Percentiles rank a stretch among this genome's conserved stretches.
Evolutionary conservation across 2,888 invertebrate genomes (phyloP).

Genomic region (Ganaspis brasiliensis): DNA sequence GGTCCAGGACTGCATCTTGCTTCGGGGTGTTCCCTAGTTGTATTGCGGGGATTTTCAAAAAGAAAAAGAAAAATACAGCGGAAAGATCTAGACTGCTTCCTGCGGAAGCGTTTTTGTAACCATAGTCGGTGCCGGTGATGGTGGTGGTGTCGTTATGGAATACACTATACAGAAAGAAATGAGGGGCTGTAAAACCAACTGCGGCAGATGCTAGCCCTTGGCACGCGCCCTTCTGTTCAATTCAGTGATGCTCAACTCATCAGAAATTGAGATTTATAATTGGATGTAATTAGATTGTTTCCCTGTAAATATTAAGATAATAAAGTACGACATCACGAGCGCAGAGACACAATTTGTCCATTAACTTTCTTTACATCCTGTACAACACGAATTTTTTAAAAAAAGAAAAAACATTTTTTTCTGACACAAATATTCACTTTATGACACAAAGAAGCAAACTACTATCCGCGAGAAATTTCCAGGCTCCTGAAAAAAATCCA

Average conservation of each 20-base stretch:
- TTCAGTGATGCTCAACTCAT: slow-evolving; percentile 70
- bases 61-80: slow-evolving; percentile 38
- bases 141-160: slow-evolving; percentile 63
- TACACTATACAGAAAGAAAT: slow-evolving; percentile 67
- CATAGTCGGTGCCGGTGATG: slow-evolving; percentile 59
- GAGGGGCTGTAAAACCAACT: slow-evolving; percentile 75
- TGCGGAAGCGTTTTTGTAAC: slow-evolving; percentile 79
- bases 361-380: no score
- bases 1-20: slow-evolving; percentile 7
- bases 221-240: slow-evolving; percentile 76
- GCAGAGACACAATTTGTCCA: no score
- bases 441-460: no score
- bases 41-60: slow-evolving; percentile 36
- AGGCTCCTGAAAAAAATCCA: no score
- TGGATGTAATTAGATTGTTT: no score
- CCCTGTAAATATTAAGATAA: no score
- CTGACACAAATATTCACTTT: no score
- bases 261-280: slow-evolving; percentile 6
- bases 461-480: no score
- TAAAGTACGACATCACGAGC: no score
- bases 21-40: background rate
- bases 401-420: no score
- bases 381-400: no score
- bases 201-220: slow-evolving; percentile 77
- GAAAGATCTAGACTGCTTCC: slow-evolving; percentile 73